A percentile compares a stretch with the other conserved stretches of the same genome.
These are phyloP conservation scores for Psilopsiagon aymara DNA, from an alignment of 2,113 vertebrate species.

Conservation along the genomic window DNA sequence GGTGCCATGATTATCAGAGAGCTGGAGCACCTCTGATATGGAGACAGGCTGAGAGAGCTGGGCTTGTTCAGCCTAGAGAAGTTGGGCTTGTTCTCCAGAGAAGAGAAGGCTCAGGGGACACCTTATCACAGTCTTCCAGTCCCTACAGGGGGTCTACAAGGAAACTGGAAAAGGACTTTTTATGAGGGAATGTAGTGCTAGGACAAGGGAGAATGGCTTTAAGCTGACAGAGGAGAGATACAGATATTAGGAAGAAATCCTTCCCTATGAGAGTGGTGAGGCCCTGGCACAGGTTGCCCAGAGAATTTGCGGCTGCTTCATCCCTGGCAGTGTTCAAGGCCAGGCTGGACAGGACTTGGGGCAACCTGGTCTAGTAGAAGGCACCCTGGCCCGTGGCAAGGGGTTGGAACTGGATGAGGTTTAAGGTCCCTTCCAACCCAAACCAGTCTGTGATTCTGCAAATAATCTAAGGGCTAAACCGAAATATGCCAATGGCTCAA, in stretches of 20 bases:
- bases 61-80: background rate
- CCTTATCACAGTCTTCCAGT: background rate
- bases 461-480: background rate
- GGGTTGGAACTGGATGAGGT: background rate
- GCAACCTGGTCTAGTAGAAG: background rate
- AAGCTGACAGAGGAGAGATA: background rate
- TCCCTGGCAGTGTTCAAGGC: background rate
- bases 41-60: background rate
- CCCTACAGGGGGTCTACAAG: background rate
- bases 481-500: background rate
- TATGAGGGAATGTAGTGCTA: background rate
- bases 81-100: background rate
- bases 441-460: background rate
- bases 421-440: background rate
- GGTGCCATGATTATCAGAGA: background rate
- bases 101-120: background rate
- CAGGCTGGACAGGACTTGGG: background rate
- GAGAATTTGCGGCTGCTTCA: background rate
- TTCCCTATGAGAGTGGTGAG: background rate
- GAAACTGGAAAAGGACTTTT: background rate
- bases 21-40: background rate
- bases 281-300: background rate
- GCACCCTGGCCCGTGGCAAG: background rate
- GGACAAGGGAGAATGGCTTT: background rate
- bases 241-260: background rate